Evolutionary conservation across 2,888 invertebrate genomes (phyloP).

Genomic region (Aplocera efformata): DNA sequence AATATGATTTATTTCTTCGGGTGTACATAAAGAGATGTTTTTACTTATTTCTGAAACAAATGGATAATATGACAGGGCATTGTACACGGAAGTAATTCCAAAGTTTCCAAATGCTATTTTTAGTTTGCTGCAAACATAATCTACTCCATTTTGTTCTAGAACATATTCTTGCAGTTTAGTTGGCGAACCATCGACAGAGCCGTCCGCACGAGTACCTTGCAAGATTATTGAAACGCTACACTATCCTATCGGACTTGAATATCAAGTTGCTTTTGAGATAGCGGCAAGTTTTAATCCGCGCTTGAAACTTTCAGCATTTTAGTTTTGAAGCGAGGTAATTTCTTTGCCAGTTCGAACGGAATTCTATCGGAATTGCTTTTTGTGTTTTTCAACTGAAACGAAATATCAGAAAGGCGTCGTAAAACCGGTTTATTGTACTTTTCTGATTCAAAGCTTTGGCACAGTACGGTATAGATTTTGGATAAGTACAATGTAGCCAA

Average conservation of each 20-base stretch:
- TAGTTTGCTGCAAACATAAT: too few relatives aligned
- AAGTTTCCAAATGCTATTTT: too few relatives aligned
- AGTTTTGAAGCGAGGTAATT: slow-evolving; percentile 6
- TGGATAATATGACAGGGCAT: too few relatives aligned
- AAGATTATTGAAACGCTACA: neutral
- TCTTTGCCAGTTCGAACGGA: neutral
- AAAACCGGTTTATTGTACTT: slow-evolving; percentile 2
- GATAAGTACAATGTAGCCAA: too few relatives aligned
- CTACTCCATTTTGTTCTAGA: too few relatives aligned
- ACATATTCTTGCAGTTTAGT: too few relatives aligned
- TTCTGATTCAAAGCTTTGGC: neutral
- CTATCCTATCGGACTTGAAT: slow-evolving; percentile 4
- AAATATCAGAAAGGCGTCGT: too few relatives aligned
- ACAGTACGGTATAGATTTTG: too few relatives aligned
- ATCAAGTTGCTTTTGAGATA: slow-evolving; percentile 2
- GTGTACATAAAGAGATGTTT: too few relatives aligned
- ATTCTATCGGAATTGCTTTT: neutral
- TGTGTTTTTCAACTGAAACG: neutral
- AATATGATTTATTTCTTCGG: slow-evolving; percentile 21
- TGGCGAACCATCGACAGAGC: neutral
- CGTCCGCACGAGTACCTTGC: neutral
- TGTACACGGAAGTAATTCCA: too few relatives aligned
- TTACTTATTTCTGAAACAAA: too few relatives aligned
- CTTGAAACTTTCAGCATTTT: neutral
- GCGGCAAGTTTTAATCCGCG: slow-evolving; percentile 4